Percentiles rank a stretch among this genome's conserved stretches.
Conservation (phyloP, 2,888 invertebrate species). For the Dorcus hopei region DNA sequence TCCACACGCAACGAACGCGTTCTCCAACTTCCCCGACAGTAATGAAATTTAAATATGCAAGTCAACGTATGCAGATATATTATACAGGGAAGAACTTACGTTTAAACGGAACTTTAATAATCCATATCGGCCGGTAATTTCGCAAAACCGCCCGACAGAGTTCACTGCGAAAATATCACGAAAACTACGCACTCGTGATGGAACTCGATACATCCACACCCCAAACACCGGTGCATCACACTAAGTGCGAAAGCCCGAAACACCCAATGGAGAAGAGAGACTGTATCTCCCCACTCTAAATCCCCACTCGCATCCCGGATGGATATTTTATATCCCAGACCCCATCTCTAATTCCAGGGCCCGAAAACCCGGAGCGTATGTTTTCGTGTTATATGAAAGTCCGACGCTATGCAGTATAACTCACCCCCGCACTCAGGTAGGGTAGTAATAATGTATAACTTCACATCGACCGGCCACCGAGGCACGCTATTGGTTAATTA, state of each 20-base stretch:
- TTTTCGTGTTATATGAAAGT: conserved; percentile 18
- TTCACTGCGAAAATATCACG: too few relatives aligned
- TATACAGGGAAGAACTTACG: too few relatives aligned
- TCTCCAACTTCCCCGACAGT: too few relatives aligned
- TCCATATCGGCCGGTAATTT: too few relatives aligned
- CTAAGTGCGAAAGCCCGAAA: conserved; percentile 18
- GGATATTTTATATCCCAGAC: conserved; percentile 18
- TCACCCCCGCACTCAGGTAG: conserved; percentile 21
- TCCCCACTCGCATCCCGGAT: conserved; percentile 21
- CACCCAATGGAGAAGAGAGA: conserved; percentile 20
- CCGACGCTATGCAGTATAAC: conserved; percentile 23
- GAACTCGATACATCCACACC: not conserved
- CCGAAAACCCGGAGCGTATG: conserved; percentile 20
- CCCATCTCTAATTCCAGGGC: conserved; percentile 20
- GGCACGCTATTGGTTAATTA: conserved; percentile 31
- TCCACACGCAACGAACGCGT: too few relatives aligned
- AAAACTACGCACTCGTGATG: not conserved
- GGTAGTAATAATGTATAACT: conserved; percentile 28
- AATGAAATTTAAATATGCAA: too few relatives aligned
- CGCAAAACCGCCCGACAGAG: too few relatives aligned
- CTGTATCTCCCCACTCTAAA: conserved; percentile 18
- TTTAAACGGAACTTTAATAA: too few relatives aligned
- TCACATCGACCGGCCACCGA: conserved; percentile 22
- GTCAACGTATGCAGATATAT: too few relatives aligned
- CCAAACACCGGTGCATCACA: conserved; percentile 15